Evolutionary conservation across 2,113 vertebrate species (phyloP).

Genomic region (Seriola quinqueradiata): DNA sequence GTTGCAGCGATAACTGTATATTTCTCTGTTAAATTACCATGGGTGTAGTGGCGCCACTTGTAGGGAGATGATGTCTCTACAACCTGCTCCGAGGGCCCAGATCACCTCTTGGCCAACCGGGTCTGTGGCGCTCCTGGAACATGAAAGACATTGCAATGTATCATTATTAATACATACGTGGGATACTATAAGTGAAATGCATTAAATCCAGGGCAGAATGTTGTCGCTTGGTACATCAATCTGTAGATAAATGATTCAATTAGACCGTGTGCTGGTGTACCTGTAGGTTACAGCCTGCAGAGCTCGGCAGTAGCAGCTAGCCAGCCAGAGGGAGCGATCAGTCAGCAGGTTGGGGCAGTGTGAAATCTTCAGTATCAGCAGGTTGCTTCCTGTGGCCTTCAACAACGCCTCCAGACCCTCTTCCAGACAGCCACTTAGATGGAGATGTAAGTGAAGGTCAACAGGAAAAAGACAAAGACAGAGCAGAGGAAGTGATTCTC

Average conservation of each 20-base stretch:
- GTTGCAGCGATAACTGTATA: neutral
- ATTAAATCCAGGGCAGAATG: neutral
- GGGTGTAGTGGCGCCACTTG: conserved; percentile 98
- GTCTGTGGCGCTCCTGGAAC: conserved; percentile 93
- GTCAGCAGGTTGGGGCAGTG: conserved; percentile 99
- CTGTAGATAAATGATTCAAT: neutral
- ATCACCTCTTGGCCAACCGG: conserved; percentile 98
- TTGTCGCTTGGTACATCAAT: neutral
- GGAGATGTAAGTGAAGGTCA: conserved; percentile 41
- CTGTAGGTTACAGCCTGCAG: conserved; percentile 98
- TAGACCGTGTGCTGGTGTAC: conserved; percentile 74
- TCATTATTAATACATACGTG: neutral
- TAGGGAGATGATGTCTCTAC: conserved; percentile 98
- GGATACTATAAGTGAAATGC: neutral
- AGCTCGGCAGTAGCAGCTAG: conserved; percentile 98
- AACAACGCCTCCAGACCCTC: conserved; percentile 95
- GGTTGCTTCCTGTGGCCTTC: conserved; percentile 94
- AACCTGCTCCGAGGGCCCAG: conserved; percentile 98
- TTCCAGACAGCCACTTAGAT: conserved; percentile 93
- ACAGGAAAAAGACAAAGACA: conserved; percentile 33
- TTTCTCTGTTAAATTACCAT: conserved; percentile 86
- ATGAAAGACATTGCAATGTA: conserved; percentile 4
- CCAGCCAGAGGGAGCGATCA: conserved; percentile 98
- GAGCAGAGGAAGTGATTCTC: conserved; percentile 23
- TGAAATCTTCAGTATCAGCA: conserved; percentile 97